Evolutionary conservation across 2,888 invertebrate genomes (phyloP), one percentile per base, ranked within the genome.

Genomic region (Cynaeus angustus): DNA sequence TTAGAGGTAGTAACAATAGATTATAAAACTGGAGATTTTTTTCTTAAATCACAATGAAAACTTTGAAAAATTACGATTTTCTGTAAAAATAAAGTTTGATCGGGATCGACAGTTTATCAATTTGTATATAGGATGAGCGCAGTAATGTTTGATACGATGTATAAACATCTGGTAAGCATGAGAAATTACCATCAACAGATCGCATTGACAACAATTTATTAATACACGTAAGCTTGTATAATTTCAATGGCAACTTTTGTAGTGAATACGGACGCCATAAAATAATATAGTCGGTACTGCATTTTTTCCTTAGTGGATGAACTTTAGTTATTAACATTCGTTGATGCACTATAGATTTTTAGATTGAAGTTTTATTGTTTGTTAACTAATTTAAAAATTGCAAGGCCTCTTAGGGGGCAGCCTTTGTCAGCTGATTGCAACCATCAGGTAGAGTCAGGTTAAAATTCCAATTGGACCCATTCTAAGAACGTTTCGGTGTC

Each of bases 381-480:
- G 9, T 38, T 56, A 10, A 12, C 13, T 26, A n/a, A 4, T 56
- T 26, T n/a, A 43, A 43, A 56, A 56, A 43, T 55, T 59, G 59
- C 30, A 59, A 59, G 59, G 59, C 45, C 59, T 59, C 59, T 45
- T 16, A 14, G 56, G 59, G 59, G 30, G 41, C 50, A 21, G 16
- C 26, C 9, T 62, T 64, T 64, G 64, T 66, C 58, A 58, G 66
- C 56, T 66, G 66, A 66, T 65, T 30, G 8, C 26, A 46, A n/a
- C 53, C 65, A 59, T 28, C 66, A 67, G 66, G 59, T 59, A 67
- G 28, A 50, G 59, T 59, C 58, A 67, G 70, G 66, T 67, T 62
- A 28, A 66, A 66, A 67, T 71, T 71, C 70, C 67, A 67, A 67
- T 71, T 64, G 58, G 70, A 67, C 41, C 64, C 64, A 67, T 71